Base-by-base conservation (phyloP, 2,113 vertebrate genomes). In the Otocyon megalotis region DNA sequence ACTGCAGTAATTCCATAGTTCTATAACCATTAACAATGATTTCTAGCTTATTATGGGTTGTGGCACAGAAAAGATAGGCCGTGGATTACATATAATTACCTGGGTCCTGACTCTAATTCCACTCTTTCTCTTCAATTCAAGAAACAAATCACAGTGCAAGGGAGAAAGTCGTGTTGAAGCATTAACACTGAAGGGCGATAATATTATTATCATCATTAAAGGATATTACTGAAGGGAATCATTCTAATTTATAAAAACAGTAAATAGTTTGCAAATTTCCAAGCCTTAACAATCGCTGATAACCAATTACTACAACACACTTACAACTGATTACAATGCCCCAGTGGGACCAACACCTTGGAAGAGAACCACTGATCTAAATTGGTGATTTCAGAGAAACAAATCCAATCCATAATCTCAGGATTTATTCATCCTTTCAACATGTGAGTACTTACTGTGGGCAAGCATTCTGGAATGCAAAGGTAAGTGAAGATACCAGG, bases 221-320 rank as follows among this genome's bases (percentile, higher is more conserved):
- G 60, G 26, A 35, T 69, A 72, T 54, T 72, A 83, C 63, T 14
- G 10, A 67, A 79, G 19, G 32, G 54, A 82, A 86, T 26, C 54
- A 92, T 20, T 90, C 48, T 83, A 56, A 94, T 82, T 96, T 90
- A 79, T 60, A 72, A 30, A 97, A 95, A 22, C 30, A 79, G 53
- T 43, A 72, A 35, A 30, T 24, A 88, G 30, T 65, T 48, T 74
- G 43, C 26, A 77, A 90, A 93, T 80, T 92, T 88, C 54, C 62
- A 77, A 67, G 32, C 7, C 65, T n/a, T 83, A 84, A 93, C 26
- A 54, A 54, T 65, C 26, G 35, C 3, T 26, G 86, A 80, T 72
- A 96, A 86, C 85, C 69, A 96, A 32, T 86, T 15, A 65, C 58
- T 26, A 35, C 26, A 76, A 65, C 35, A 63, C 12, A 63, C 65